These are phyloP conservation scores for Merodon equestris DNA, from an alignment of 2,888 invertebrate species.

Conservation along the genomic window DNA sequence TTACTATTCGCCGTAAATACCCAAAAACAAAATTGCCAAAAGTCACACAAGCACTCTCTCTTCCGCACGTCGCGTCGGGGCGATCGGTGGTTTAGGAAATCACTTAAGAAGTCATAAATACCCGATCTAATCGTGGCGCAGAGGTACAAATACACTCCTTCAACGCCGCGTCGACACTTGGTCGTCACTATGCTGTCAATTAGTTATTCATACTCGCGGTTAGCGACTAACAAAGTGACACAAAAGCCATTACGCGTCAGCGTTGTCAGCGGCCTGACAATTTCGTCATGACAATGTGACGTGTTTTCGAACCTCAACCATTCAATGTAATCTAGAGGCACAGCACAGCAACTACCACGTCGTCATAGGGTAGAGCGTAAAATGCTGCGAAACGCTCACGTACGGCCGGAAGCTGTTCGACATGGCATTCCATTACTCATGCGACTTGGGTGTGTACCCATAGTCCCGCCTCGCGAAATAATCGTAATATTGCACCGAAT, in stretches of 20 bases:
- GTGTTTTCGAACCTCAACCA: slow-evolving; percentile 27
- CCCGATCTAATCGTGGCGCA: background rate
- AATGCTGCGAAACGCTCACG: background rate
- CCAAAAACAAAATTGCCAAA: background rate
- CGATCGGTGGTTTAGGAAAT: slow-evolving; percentile 3
- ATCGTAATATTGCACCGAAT: too few species aligned
- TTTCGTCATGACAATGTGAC: slow-evolving; percentile 46
- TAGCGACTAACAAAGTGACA: slow-evolving; percentile 61
- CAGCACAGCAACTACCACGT: slow-evolving; percentile 5
- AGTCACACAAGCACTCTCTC: background rate
- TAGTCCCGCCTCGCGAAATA: too few species aligned
- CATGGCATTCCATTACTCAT: slow-evolving; percentile 47
- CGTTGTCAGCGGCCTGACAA: slow-evolving; percentile 24
- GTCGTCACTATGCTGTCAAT: slow-evolving; percentile 40
- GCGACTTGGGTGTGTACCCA: too few species aligned
- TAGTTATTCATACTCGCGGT: slow-evolving; percentile 60
- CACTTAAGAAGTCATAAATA: slow-evolving; percentile 40
- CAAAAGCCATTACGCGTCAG: slow-evolving; percentile 48
- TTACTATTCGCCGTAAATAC: background rate
- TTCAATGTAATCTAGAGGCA: background rate
- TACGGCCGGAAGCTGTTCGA: slow-evolving; percentile 19
- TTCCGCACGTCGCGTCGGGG: too few species aligned
- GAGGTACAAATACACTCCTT: slow-evolving; percentile 12
- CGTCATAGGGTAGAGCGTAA: slow-evolving; percentile 13
- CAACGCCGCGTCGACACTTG: slow-evolving; percentile 12